Percentiles rank a stretch among this genome's conserved stretches.
These are phyloP conservation scores for Morpho helenor DNA, from an alignment of 2,888 invertebrate genomes.

Conservation along the genomic window DNA sequence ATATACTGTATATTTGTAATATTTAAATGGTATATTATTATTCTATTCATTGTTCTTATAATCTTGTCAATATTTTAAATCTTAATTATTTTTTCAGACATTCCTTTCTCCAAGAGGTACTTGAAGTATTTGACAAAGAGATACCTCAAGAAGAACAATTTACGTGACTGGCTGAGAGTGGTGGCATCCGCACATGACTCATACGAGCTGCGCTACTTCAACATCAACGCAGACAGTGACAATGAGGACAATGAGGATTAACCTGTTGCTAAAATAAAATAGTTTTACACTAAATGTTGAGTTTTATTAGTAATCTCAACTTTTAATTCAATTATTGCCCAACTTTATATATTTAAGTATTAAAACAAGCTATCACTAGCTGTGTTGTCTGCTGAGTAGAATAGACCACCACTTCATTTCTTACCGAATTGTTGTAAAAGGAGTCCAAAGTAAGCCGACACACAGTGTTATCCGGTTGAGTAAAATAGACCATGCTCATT, in stretches of 20 bases:
- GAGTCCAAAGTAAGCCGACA: too few species aligned
- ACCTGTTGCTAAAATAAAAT: constrained; percentile 64
- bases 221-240: constrained; percentile 88
- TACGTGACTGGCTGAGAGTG: constrained; percentile 99
- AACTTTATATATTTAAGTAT: too few species aligned
- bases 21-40: too few species aligned
- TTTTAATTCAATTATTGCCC: too few species aligned
- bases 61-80: neutral
- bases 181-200: constrained; percentile 98
- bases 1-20: too few species aligned
- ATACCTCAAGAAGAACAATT: constrained; percentile 99
- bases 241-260: constrained; percentile 94
- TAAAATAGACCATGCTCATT: too few species aligned
- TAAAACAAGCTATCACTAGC: too few species aligned
- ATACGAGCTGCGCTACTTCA: constrained; percentile 99
- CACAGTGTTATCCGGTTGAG: too few species aligned
- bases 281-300: constrained; percentile 57
- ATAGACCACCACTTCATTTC: too few species aligned
- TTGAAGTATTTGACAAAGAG: constrained; percentile 99
- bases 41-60: too few species aligned
- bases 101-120: constrained; percentile 92
- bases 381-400: too few species aligned
- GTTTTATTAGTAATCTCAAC: constrained; percentile 28
- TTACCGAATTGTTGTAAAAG: too few species aligned
- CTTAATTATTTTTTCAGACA: constrained; percentile 54